phyloP scores from a whole-genome alignment of 1,140 invertebrate genomes.

The Pseudomyrmex pallidus region DNA sequence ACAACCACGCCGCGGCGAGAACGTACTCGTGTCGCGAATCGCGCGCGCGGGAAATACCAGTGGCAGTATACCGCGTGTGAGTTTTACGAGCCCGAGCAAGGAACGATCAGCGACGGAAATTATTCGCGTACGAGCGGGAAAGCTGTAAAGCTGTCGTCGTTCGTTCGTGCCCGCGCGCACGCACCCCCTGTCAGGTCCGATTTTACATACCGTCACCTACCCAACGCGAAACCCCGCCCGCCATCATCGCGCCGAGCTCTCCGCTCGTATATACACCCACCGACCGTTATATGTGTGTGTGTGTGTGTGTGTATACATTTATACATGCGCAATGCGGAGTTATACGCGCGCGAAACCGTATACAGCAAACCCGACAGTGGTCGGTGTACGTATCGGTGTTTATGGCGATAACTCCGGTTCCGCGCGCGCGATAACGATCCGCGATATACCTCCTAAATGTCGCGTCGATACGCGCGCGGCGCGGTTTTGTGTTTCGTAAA shows the following conservation, averaged over 20 bases:
- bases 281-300: not conserved
- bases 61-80: not conserved
- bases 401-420: slow-evolving; percentile 62
- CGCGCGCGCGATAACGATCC: slow-evolving; percentile 59
- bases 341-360: slow-evolving; percentile 23
- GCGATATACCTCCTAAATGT: slow-evolving; percentile 46
- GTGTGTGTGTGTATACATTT: not conserved
- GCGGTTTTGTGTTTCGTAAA: slow-evolving; percentile 60
- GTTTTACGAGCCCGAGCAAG: slow-evolving; percentile 51
- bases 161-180: slow-evolving; percentile 3
- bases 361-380: slow-evolving; percentile 17
- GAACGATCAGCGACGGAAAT: slow-evolving; percentile 66
- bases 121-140: slow-evolving; percentile 60
- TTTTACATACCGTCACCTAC: slow-evolving; percentile 65
- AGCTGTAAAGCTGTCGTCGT: slow-evolving; percentile 62
- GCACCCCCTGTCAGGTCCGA: slow-evolving; percentile 58
- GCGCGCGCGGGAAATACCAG: not conserved
- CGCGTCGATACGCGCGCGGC: slow-evolving; percentile 22
- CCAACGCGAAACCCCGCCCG: not conserved
- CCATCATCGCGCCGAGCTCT: not conserved
- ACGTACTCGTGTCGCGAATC: slow-evolving; percentile 12
- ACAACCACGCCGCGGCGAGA: not conserved
- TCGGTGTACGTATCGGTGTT: slow-evolving; percentile 57
- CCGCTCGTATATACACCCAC: not conserved
- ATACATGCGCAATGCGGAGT: not conserved